These are phyloP conservation scores for Cynocephalus volans DNA, from an alignment of 2,113 vertebrate genomes.

Conservation along the genomic window DNA sequence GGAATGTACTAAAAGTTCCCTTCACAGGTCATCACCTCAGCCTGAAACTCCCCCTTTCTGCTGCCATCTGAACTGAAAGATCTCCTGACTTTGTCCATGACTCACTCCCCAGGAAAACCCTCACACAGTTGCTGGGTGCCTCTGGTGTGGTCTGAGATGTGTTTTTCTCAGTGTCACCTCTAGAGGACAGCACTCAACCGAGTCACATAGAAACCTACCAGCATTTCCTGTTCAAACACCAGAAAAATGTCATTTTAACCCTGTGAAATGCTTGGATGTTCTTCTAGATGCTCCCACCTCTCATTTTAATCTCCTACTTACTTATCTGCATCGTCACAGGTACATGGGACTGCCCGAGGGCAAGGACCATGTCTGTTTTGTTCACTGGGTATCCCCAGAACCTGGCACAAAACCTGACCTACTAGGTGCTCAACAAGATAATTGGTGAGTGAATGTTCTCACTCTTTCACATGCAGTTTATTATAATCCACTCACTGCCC, in stretches of 20 bases:
- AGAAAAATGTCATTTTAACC: not conserved
- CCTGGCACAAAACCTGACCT: not conserved
- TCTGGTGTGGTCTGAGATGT: not conserved
- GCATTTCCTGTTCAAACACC: not conserved
- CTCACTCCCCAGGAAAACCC: not conserved
- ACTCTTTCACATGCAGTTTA: not conserved
- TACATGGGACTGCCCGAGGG: not conserved
- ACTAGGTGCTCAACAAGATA: not conserved
- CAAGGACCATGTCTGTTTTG: not conserved
- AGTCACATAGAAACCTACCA: not conserved
- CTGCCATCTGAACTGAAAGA: not conserved
- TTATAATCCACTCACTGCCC: not conserved
- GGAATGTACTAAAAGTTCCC: not conserved
- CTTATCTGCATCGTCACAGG: not conserved
- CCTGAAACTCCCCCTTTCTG: not conserved
- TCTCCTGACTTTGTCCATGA: not conserved
- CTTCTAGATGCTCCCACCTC: not conserved
- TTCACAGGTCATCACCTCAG: not conserved
- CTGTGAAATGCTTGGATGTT: not conserved
- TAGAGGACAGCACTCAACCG: not conserved
- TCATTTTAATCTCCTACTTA: not conserved
- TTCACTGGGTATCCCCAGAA: not conserved
- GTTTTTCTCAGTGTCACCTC: not conserved
- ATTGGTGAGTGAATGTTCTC: not conserved
- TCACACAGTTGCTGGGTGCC: fast-evolving